Conservation (phyloP, 2,797 vertebrate genomes). For the Silurus lanzhouensis region DNA sequence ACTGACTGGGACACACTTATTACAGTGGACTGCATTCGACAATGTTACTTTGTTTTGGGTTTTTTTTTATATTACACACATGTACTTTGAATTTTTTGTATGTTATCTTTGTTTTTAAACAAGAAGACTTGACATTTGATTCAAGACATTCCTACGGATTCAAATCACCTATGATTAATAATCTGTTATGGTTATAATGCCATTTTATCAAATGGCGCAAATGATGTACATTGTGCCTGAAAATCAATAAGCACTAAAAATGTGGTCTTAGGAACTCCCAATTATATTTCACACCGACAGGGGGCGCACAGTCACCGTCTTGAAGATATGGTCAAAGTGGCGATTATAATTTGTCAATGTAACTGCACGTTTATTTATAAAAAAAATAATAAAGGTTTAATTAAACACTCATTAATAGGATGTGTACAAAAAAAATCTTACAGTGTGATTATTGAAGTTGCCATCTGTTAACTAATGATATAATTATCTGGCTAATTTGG, state of each 20-base stretch:
- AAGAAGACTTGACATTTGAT: not conserved
- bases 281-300: not conserved
- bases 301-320: not conserved
- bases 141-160: not conserved
- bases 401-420: too few relatives aligned
- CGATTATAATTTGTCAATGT: not conserved
- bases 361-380: too few relatives aligned
- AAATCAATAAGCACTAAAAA: not conserved
- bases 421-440: too few relatives aligned
- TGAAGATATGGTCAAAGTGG: not conserved
- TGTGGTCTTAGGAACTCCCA: not conserved
- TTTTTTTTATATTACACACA: not conserved
- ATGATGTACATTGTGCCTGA: too few relatives aligned
- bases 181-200: not conserved
- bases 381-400: too few relatives aligned
- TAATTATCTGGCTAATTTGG: too few relatives aligned
- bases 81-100: not conserved
- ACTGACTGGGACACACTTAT: not conserved
- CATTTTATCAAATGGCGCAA: not conserved
- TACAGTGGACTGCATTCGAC: not conserved
- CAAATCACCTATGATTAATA: not conserved
- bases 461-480: too few relatives aligned
- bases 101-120: not conserved
- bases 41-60: not conserved
- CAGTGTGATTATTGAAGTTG: too few relatives aligned